Percentiles rank a stretch among this genome's conserved stretches.
These are phyloP conservation scores for Centropyge bicolor DNA, from an alignment of 2,797 vertebrate genomes.

Conservation along the genomic window DNA sequence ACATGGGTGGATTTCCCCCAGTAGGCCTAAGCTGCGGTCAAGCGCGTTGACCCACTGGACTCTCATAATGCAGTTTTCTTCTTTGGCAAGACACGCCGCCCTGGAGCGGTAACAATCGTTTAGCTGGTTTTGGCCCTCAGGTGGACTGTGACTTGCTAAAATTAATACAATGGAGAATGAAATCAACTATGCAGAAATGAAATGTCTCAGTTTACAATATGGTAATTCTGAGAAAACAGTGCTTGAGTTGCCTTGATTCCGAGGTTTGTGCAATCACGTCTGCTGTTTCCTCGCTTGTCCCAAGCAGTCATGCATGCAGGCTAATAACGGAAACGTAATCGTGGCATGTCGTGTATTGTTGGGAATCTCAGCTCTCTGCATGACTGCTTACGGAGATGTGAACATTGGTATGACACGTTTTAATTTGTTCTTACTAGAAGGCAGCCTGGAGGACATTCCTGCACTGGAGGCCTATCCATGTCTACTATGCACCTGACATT, in stretches of 20 bases:
- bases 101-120: background rate
- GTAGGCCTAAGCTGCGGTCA: conserved; percentile 20
- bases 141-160: background rate
- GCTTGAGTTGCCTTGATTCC: background rate
- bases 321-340: conserved; percentile 39
- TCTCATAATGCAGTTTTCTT: conserved; percentile 12
- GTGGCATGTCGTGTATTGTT: conserved; percentile 39
- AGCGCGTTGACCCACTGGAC: conserved; percentile 17
- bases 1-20: conserved; percentile 34
- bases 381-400: conserved; percentile 52
- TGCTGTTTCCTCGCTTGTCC: conserved; percentile 13
- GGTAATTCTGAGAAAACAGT: background rate
- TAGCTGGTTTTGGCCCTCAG: background rate
- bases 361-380: conserved; percentile 56
- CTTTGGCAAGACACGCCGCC: background rate
- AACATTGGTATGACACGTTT: conserved; percentile 63
- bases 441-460: conserved; percentile 56
- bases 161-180: background rate
- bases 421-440: conserved; percentile 63
- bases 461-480: conserved; percentile 34
- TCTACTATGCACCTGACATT: conserved; percentile 66
- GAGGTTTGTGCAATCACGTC: conserved; percentile 4
- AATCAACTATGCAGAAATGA: background rate
- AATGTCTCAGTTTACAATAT: background rate
- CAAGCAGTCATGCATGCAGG: conserved; percentile 44